Evolutionary conservation across 2,888 invertebrate genomes (phyloP), one percentile per base, ranked within the genome.

Genomic region (Physocephala rufipes): DNA sequence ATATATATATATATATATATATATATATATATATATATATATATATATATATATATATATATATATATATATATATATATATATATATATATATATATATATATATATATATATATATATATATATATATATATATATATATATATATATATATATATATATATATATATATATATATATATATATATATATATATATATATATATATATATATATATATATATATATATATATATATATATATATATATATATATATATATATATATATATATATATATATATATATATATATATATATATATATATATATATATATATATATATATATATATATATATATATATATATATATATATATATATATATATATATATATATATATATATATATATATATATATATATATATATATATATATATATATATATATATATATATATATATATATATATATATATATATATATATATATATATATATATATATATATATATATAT

Each of bases 51-150:
- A n/a, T n/a, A n/a, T n/a, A n/a, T n/a, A n/a, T n/a, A n/a, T n/a
- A n/a, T n/a, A n/a, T n/a, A n/a, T n/a, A n/a, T n/a, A n/a, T n/a
- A n/a, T n/a, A n/a, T n/a, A n/a, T n/a, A n/a, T n/a, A n/a, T n/a
- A n/a, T n/a, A n/a, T n/a, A n/a, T 45, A 9, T 45, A 45, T 9
- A 12, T 45, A 45, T 45, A 45, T 45, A 45, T 45, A 45, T 45
- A 45, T 45, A 45, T 45, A 45, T 45, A 45, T 45, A 45, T 45
- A 45, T 45, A 45, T 45, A 45, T 45, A 45, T 45, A 45, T 45
- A 45, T 45, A 45, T 45, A 12, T 45, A 9, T 45, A 45, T 9
- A 45, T 45, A 45, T 45, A 45, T 45, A 45, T 45, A 45, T 45
- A 45, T 45, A 45, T 45, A 45, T 45, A 45, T 45, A 45, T 45